Conservation (phyloP, 1,140 invertebrate species). For the Drepana arcuata region DNA sequence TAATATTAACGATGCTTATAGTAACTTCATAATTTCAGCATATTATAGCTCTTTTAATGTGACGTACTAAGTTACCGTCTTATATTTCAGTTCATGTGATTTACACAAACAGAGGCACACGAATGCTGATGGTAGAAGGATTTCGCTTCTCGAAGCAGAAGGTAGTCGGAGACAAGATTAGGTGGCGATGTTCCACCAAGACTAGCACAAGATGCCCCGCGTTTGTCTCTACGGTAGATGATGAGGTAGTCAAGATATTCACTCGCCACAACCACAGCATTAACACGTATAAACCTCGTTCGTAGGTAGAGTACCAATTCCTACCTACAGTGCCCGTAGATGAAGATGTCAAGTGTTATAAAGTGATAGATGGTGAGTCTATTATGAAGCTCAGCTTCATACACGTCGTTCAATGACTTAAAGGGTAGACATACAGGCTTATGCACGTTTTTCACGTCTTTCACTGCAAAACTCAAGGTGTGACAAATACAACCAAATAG, state of each 20-base stretch:
- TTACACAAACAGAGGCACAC: slow-evolving; percentile 1
- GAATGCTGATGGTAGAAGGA: slow-evolving; percentile 17
- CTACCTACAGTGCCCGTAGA: no score
- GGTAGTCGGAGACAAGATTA: slow-evolving; percentile 11
- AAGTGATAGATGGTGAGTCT: neutral
- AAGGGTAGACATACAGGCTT: neutral
- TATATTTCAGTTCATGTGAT: neutral
- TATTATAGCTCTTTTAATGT: no score
- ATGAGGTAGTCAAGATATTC: slow-evolving; percentile 2
- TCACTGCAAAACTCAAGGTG: no score
- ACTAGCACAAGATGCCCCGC: slow-evolving; percentile 6
- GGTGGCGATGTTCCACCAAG: slow-evolving; percentile 22
- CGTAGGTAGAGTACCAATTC: no score
- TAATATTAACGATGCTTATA: neutral
- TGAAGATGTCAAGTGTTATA: no score
- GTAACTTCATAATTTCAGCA: neutral
- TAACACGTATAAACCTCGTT: neutral
- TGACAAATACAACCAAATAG: no score
- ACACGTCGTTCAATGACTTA: neutral
- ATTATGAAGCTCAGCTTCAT: neutral
- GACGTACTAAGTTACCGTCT: neutral
- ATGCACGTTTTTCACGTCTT: no score
- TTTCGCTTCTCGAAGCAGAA: slow-evolving; percentile 23
- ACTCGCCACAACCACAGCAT: slow-evolving; percentile 3
- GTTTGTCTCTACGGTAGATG: slow-evolving; percentile 4